Evolutionary conservation across 2,888 invertebrate species (phyloP), one percentile per base, ranked within the genome.

Genomic region (Tinea semifulvella): DNA sequence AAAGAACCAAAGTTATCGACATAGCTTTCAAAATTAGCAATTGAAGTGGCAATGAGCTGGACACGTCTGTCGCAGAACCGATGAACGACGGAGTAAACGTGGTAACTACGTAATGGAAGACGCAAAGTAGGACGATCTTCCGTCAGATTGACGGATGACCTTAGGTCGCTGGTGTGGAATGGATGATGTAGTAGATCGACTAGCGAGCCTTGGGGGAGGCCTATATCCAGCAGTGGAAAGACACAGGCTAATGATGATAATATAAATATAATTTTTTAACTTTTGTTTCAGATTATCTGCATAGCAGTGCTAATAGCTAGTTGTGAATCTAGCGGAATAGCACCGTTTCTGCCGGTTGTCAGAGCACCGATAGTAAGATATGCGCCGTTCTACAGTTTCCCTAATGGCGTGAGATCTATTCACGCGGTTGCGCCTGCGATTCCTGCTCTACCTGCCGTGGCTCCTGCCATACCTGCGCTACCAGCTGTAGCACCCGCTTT

Each of bases 311-410:
- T 77, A 51, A 65, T 76, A 68, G 72, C 69, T 68, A 69, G 72
- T 60, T 70, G 69, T 42, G 56, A 61, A 47, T 76, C 77, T 65
- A 80, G 80, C 49, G 79, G 76, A 46, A 52, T 79, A 49, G 73
- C 73, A 49, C 74, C 75, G 47, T 38, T 74, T 2, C 46, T 63
- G 38, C 58, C 76, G 47, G 65, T 66, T 42, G 57, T 74, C 13
- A 72, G 65, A 52, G 65, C 79, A 1, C 69, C 79, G 2, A 57
- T 79, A 16, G 79, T 77, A 1, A 64, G 79, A 49, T 77, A 80
- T 53, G 75, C 80, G 38, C 80, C 80, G 5, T 80, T 71, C 59
- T 80, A 76, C 58, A 80, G 68, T 52, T 79, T 80, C 27, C 79
- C 80, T 10, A 64, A 63, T 46, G 64, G 62, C 43, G 69, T 68